Conservation (phyloP, 2,113 vertebrate species). For the Ceuthmochares aereus region DNA sequence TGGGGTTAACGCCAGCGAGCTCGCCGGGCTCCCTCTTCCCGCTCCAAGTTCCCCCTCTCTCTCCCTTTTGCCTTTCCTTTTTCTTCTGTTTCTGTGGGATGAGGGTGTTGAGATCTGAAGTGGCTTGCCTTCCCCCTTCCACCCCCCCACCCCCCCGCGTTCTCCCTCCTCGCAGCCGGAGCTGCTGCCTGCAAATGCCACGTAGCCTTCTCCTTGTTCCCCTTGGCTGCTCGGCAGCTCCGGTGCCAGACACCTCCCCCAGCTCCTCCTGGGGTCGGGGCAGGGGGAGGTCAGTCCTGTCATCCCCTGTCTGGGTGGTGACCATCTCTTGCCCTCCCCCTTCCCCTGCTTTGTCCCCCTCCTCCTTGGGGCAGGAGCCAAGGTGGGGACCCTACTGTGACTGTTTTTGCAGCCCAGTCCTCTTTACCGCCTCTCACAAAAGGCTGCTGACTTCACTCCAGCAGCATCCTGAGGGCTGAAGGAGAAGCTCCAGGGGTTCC, state of each 20-base stretch:
- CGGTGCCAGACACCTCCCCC: constrained; percentile 54
- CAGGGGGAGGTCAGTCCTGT: constrained; percentile 33
- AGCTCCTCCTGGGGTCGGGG: constrained; percentile 48
- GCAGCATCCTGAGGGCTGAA: not conserved
- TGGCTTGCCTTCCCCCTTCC: not conserved
- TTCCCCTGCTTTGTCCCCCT: not conserved
- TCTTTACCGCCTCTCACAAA: not conserved
- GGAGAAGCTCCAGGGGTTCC: not conserved
- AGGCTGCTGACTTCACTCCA: not conserved
- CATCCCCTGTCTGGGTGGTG: not conserved
- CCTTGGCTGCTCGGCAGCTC: constrained; percentile 57
- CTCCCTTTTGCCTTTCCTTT: not conserved
- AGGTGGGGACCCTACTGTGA: not conserved
- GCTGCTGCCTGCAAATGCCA: constrained; percentile 72
- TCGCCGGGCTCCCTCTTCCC: not conserved
- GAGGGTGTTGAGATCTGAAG: not conserved
- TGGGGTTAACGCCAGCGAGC: not conserved
- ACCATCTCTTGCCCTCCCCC: not conserved
- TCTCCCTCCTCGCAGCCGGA: constrained; percentile 27
- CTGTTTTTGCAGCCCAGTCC: not conserved
- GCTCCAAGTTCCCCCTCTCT: not conserved
- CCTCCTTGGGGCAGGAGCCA: not conserved
- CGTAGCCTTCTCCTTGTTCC: constrained; percentile 70
- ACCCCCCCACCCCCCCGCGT: not conserved
- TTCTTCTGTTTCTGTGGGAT: not conserved